These are phyloP conservation scores for Eutolmus rufibarbis DNA, from an alignment of 2,888 invertebrate genomes.

Conservation along the genomic window DNA sequence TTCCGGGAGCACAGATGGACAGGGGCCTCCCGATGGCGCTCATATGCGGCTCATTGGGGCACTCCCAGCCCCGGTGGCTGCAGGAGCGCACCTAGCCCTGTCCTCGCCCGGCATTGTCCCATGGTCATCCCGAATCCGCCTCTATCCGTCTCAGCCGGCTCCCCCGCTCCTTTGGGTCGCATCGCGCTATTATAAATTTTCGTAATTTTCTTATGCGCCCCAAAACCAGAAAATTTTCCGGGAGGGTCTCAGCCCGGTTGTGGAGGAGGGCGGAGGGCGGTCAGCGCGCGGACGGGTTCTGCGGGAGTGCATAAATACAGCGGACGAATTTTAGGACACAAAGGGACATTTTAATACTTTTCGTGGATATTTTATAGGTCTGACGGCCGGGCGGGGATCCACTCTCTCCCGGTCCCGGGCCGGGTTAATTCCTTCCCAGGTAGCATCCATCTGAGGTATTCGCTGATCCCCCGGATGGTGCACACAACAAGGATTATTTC, in stretches of 20 bases:
- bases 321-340: constrained; percentile 45
- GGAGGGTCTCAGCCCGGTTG: not conserved
- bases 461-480: constrained; percentile 45
- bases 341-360: constrained; percentile 48
- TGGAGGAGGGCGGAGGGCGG: not conserved
- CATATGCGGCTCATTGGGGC: constrained; percentile 34
- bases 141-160: constrained; percentile 3
- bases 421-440: constrained; percentile 40
- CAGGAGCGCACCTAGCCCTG: not conserved
- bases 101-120: not conserved
- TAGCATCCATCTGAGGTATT: constrained; percentile 39
- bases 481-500: constrained; percentile 48
- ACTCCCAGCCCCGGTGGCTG: not conserved
- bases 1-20: constrained; percentile 24
- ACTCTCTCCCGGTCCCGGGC: not conserved
- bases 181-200: constrained; percentile 39
- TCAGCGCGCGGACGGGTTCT: not conserved
- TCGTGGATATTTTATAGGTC: constrained; percentile 47
- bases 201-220: constrained; percentile 38
- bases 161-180: not conserved
- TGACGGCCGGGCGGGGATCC: not conserved
- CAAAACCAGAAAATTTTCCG: not conserved
- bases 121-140: not conserved
- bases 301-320: constrained; percentile 40
- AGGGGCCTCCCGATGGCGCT: not conserved